Conservation (phyloP, 1,140 invertebrate species). For the Trinorchestia longiramus region DNA sequence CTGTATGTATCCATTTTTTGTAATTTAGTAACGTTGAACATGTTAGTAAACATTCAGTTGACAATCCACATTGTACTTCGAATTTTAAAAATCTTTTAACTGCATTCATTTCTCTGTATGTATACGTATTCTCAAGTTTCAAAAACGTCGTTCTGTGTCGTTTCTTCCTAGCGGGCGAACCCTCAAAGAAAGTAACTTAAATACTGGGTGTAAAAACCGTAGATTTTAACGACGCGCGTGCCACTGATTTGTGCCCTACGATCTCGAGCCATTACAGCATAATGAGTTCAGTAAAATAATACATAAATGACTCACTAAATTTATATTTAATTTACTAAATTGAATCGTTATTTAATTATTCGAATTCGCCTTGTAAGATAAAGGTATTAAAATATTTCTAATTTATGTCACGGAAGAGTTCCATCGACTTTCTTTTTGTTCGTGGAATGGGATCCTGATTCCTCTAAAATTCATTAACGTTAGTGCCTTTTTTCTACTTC, state of each 20-base stretch:
- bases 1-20: too few relatives aligned
- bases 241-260: too few relatives aligned
- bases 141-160: background rate
- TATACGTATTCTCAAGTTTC: background rate
- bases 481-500: slow-evolving; percentile 76
- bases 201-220: background rate
- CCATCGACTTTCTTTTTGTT: background rate
- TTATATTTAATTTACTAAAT: background rate
- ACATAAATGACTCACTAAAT: too few relatives aligned
- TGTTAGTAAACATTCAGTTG: background rate
- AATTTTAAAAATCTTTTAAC: background rate
- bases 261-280: too few relatives aligned
- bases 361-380: too few relatives aligned
- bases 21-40: background rate
- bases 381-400: too few relatives aligned
- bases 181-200: background rate
- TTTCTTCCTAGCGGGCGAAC: too few relatives aligned
- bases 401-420: too few relatives aligned
- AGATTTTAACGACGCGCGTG: background rate
- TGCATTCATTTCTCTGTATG: background rate
- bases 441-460: background rate
- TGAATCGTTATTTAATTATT: background rate
- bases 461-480: background rate
- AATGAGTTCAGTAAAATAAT: too few relatives aligned
- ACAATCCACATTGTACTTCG: background rate